These are phyloP conservation scores for Cyrtorhinus lividipennis DNA, from an alignment of 1,140 invertebrate genomes.

Conservation along the genomic window DNA sequence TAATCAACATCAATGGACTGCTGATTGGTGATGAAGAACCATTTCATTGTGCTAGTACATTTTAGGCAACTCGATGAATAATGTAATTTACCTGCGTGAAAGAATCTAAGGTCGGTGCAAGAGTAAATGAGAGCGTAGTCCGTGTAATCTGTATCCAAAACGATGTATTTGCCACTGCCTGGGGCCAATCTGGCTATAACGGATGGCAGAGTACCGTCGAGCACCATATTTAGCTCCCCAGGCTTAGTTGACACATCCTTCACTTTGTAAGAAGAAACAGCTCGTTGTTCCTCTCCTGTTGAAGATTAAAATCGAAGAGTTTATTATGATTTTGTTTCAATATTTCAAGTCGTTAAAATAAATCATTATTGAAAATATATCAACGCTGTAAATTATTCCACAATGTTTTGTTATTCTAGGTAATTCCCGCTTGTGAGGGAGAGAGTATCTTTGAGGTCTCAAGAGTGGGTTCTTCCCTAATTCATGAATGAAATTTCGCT, in stretches of 20 bases:
- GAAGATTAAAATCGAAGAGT: constrained; percentile 16
- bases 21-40: too few species aligned
- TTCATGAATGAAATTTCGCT: too few species aligned
- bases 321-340: constrained; percentile 15
- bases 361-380: constrained; percentile 33
- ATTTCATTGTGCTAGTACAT: too few species aligned
- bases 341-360: too few species aligned
- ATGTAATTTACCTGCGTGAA: constrained; percentile 40
- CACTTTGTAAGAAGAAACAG: not conserved
- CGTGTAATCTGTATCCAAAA: constrained; percentile 54
- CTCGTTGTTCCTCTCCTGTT: constrained; percentile 17
- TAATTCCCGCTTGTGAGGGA: too few species aligned
- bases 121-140: constrained; percentile 54
- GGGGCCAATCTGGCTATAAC: constrained; percentile 45
- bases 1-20: too few species aligned
- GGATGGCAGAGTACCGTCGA: constrained; percentile 41
- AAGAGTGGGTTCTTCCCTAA: too few species aligned
- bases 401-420: too few species aligned
- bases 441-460: too few species aligned
- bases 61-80: too few species aligned
- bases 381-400: too few species aligned
- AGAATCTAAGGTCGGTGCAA: constrained; percentile 43
- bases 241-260: constrained; percentile 2
- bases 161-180: constrained; percentile 47
- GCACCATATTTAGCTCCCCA: constrained; percentile 17